Evolutionary conservation across 2,797 vertebrate species (phyloP).

Genomic region (Bradypodion pumilum): DNA sequence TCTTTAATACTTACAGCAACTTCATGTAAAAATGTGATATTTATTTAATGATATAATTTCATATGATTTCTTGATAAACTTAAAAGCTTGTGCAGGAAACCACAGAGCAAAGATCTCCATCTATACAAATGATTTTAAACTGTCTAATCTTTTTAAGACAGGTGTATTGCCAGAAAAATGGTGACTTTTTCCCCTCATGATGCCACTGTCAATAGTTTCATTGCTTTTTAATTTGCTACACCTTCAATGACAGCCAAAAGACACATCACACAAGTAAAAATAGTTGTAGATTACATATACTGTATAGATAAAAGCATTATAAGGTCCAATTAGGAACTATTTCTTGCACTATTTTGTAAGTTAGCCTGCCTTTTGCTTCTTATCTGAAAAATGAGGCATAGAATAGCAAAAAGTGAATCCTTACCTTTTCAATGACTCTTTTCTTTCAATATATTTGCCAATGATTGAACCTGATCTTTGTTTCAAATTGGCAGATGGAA

Average conservation of each 20-base stretch:
- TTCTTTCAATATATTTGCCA: conserved; percentile 76
- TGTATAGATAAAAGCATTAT: no score
- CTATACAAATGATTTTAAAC: neutral
- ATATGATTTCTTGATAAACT: neutral
- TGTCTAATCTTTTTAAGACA: neutral
- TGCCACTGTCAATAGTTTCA: neutral
- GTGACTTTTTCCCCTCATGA: no score
- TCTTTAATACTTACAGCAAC: neutral
- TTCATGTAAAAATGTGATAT: neutral
- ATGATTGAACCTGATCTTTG: conserved; percentile 75
- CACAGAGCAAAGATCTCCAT: no score
- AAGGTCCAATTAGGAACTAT: neutral
- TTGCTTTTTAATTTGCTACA: no score
- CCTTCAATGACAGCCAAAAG: neutral
- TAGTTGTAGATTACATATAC: neutral
- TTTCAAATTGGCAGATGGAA: conserved; percentile 67
- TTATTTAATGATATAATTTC: neutral
- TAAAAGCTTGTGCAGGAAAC: neutral
- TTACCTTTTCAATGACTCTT: conserved; percentile 80
- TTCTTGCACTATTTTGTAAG: neutral
- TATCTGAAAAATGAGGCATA: no score
- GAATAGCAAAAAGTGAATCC: neutral
- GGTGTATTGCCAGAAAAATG: no score
- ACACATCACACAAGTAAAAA: neutral
- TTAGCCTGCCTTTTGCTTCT: no score